Percentiles rank a stretch among this genome's conserved stretches.
These are phyloP conservation scores for Oncorhynchus tshawytscha DNA, from an alignment of 2,113 vertebrate genomes.

Conservation along the genomic window DNA sequence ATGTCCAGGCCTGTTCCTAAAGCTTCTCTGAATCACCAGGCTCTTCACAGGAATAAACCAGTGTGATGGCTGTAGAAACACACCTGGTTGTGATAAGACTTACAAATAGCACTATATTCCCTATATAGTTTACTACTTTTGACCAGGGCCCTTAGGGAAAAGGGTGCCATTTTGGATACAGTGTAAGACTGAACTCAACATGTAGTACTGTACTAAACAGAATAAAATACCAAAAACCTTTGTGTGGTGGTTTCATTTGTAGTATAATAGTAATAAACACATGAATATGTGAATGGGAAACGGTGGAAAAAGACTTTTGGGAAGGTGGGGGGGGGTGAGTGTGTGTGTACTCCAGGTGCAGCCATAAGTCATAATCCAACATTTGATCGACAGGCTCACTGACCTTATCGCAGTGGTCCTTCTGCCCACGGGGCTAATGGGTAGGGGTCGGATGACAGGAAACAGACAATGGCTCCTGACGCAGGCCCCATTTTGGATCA, in stretches of 20 bases:
- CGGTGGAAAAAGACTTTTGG: constrained; percentile 10
- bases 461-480: constrained; percentile 93
- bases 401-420: constrained; percentile 89
- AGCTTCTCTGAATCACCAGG: constrained; percentile 53
- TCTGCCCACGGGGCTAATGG: constrained; percentile 89
- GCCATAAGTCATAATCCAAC: neutral
- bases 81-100: constrained; percentile 12
- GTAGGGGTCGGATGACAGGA: constrained; percentile 90
- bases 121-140: neutral
- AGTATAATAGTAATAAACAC: constrained; percentile 38
- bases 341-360: neutral
- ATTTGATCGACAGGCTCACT: constrained; percentile 46
- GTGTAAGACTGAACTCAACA: neutral
- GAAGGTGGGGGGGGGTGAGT: neutral
- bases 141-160: too few relatives aligned
- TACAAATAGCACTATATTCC: too few relatives aligned
- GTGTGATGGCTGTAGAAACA: constrained; percentile 50
- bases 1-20: constrained; percentile 59
- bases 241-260: constrained; percentile 2
- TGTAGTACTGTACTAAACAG: neutral
- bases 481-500: constrained; percentile 96
- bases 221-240: constrained; percentile 1
- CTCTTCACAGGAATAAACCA: constrained; percentile 56
- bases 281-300: constrained; percentile 46
- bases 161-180: too few relatives aligned